Base-by-base conservation (phyloP, 2,797 vertebrate species). In the Pantherophis vulpinus region DNA sequence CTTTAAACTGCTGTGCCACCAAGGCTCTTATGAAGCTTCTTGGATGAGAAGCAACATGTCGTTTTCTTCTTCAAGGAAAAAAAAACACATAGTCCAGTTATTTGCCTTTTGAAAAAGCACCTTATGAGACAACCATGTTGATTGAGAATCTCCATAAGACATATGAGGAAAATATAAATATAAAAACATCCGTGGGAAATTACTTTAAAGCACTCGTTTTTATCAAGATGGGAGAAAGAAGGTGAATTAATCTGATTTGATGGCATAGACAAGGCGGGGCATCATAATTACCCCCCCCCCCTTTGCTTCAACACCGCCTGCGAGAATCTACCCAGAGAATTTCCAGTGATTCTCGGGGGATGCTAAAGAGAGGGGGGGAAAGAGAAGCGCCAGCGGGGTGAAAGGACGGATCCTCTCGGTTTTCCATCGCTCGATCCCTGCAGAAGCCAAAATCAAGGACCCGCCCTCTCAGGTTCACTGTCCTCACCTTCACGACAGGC, bases 401-500 rank as follows among this genome's bases (percentile, higher is more conserved):
- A 59, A 47, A 54, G 51, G 54, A 74, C 79, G n/a, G 58, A 20
- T 60, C 29, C 32, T 12, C 61, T 88, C 25, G 2, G 23, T 16
- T 70, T n/a, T 58, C 7, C 27, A 4, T 10, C 8, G 83, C n/a
- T 23, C 4, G 27, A 1, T 66, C 37, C 10, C 55, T 74, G 86
- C 29, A 42, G n/a, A 5, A 18, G 7, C 42, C 83, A 56, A 91
- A 79, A 51, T 23, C n/a, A 18, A 25, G 32, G n/a, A 5, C 66
- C 14, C 63, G 9, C 54, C 66, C 4, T 32, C 93, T 86, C 54
- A 51, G 14, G 94, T 79, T 47, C 32, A 55, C 37, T 16, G 47
- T 27, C 32, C 97, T 97, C 97, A 99, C 99, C 99, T 99, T 99
- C 32, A 99, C 99, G 0, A 98, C 96, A 92, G 95, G 96, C 4